Evolutionary conservation across 1,140 invertebrate genomes (phyloP).

Genomic region (Drosophila nebulosa): DNA sequence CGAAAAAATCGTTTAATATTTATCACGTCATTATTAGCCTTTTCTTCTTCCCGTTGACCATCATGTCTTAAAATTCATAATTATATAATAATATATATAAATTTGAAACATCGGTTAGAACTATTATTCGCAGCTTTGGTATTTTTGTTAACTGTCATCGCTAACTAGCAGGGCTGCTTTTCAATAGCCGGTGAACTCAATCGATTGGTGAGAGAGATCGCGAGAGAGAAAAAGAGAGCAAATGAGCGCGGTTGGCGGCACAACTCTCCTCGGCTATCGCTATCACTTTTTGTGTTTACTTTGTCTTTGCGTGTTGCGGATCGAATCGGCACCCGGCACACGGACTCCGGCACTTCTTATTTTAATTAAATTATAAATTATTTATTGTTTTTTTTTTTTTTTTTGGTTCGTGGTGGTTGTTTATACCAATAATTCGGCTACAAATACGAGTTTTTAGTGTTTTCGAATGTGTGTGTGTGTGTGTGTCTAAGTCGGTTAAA

Average conservation of each 20-base stretch:
- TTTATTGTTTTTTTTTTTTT: conserved; percentile 2
- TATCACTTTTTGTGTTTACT: neutral
- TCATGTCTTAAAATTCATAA: no score
- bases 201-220: neutral
- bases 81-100: no score
- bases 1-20: no score
- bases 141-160: neutral
- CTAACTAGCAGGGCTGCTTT: neutral
- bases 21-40: no score
- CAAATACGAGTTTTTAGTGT: neutral
- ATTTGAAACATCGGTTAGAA: no score
- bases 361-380: conserved; percentile 1
- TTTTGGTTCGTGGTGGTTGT: neutral
- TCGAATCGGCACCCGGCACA: neutral
- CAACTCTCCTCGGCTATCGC: neutral
- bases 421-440: neutral
- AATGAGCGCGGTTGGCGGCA: neutral
- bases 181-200: neutral
- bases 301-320: conserved; percentile 2
- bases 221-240: neutral
- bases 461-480: neutral
- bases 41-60: no score
- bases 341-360: neutral
- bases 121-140: no score
- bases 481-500: neutral